Conservation (phyloP, 2,113 vertebrate genomes). For the Pygoscelis antarcticus region DNA sequence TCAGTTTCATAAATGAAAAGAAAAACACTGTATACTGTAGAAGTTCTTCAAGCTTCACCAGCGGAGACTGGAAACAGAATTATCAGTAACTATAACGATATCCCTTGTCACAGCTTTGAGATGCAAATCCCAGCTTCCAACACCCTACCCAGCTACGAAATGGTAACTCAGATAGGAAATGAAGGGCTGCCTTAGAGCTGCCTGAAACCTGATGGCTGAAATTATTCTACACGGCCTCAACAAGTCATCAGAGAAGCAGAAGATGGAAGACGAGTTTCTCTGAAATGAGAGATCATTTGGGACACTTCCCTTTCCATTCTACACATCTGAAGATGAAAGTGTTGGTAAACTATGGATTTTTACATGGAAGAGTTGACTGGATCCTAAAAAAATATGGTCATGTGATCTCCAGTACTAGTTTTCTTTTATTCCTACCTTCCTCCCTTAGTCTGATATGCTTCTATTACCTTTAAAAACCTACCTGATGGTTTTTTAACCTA, state of each 20-base stretch:
- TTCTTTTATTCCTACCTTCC: background rate
- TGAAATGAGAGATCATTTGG: background rate
- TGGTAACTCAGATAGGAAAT: background rate
- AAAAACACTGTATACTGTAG: background rate
- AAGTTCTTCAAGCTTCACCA: background rate
- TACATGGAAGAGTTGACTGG: background rate
- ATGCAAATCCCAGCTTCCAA: background rate
- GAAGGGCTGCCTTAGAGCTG: background rate
- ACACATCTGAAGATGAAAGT: background rate
- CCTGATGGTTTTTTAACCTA: background rate
- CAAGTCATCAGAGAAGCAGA: background rate
- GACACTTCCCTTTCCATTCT: background rate
- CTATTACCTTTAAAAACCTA: background rate
- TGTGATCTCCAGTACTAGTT: background rate
- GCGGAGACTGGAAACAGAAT: background rate
- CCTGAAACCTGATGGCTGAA: background rate
- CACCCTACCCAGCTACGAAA: background rate
- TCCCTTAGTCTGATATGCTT: background rate
- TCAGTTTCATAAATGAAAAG: background rate
- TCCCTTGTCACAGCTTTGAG: background rate
- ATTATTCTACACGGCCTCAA: background rate
- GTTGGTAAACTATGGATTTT: background rate
- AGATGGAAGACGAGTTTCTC: background rate
- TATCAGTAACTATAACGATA: background rate
- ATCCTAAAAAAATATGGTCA: background rate